phyloP scores from a whole-genome alignment of 1,140 invertebrate species.

The Ectropis grisescens region DNA sequence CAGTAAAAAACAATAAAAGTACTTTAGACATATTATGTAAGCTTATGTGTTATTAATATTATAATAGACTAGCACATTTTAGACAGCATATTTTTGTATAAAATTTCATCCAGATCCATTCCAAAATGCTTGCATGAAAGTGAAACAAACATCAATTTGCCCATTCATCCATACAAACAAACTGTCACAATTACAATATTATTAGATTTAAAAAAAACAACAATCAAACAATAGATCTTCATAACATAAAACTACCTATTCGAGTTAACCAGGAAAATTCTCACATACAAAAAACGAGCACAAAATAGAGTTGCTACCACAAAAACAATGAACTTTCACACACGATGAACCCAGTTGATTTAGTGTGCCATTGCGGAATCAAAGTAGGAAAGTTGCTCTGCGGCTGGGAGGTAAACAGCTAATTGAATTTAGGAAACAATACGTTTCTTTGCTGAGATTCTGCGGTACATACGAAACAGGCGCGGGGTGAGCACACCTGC shows the following conservation, averaged over 20 bases:
- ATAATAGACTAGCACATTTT: too few species aligned
- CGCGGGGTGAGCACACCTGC: constrained; percentile 29
- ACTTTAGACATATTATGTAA: too few species aligned
- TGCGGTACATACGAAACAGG: constrained; percentile 26
- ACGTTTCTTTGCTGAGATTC: constrained; percentile 48
- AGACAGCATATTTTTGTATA: too few species aligned
- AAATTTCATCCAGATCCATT: too few species aligned
- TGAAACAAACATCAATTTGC: background rate
- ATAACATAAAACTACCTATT: background rate
- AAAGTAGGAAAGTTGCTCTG: constrained; percentile 32
- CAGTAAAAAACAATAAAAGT: too few species aligned
- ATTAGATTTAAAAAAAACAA: background rate
- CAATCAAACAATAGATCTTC: background rate
- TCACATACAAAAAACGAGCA: background rate
- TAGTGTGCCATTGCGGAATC: constrained; percentile 45
- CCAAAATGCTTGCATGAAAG: too few species aligned
- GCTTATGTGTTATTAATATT: too few species aligned
- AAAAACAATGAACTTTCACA: constrained; percentile 65
- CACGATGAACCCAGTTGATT: constrained; percentile 38
- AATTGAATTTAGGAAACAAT: constrained; percentile 66
- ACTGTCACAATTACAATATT: background rate
- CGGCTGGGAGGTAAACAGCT: constrained; percentile 23
- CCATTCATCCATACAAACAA: background rate
- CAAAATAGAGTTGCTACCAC: constrained; percentile 23
- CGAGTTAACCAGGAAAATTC: background rate